These are phyloP conservation scores for Leuctra nigra DNA, from an alignment of 2,888 invertebrate species.

Conservation along the genomic window DNA sequence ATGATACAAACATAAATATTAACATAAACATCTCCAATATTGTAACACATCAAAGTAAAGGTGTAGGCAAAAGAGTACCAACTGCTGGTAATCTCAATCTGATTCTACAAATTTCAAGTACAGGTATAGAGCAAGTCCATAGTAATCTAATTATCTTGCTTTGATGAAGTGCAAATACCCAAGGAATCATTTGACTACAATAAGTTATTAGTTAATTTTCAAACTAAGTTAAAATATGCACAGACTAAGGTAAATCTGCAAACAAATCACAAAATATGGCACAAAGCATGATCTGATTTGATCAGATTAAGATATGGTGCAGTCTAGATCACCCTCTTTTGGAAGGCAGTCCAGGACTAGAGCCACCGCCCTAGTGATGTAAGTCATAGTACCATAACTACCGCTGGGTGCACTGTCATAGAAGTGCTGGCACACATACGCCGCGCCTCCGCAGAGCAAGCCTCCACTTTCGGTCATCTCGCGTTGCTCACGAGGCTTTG, in stretches of 20 bases:
- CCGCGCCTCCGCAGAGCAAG: conserved; percentile 83
- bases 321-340: conserved; percentile 71
- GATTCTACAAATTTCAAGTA: too few relatives aligned
- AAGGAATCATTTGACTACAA: too few relatives aligned
- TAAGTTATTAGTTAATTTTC: too few relatives aligned
- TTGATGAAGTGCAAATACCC: too few relatives aligned
- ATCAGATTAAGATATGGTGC: conserved; percentile 49
- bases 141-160: too few relatives aligned
- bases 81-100: too few relatives aligned
- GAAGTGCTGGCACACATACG: conserved; percentile 92
- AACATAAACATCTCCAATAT: too few relatives aligned
- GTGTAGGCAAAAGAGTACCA: too few relatives aligned
- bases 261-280: conserved; percentile 10
- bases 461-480: conserved; percentile 55
- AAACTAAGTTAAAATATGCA: not conserved
- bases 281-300: conserved; percentile 17
- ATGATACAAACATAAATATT: too few relatives aligned
- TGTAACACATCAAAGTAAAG: too few relatives aligned
- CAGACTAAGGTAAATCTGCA: not conserved
- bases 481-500: conserved; percentile 60
- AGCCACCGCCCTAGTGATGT: conserved; percentile 80
- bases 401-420: conserved; percentile 99
- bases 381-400: conserved; percentile 95
- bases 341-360: conserved; percentile 67
- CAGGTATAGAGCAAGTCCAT: too few relatives aligned